Evolutionary conservation across 1,140 invertebrate species (phyloP).

Genomic region (Gryon sp.): DNA sequence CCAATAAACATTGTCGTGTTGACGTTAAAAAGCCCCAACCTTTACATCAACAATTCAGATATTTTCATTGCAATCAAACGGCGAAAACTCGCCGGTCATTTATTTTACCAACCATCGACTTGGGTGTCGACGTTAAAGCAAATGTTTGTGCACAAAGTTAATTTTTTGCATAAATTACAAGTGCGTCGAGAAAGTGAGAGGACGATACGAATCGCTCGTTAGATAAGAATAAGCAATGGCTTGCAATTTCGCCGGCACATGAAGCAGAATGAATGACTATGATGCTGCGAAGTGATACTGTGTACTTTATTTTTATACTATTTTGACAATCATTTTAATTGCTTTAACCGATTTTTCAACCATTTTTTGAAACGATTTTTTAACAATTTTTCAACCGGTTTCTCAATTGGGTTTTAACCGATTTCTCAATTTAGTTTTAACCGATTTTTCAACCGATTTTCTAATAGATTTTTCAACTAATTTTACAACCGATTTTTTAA

Average conservation of each 20-base stretch:
- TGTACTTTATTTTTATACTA: not conserved
- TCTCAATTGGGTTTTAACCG: too few species aligned
- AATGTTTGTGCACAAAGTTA: conserved; percentile 31
- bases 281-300: conserved; percentile 7
- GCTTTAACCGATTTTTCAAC: too few species aligned
- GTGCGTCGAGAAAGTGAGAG: conserved; percentile 59
- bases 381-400: too few species aligned
- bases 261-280: conserved; percentile 10
- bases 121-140: conserved; percentile 20
- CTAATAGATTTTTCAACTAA: too few species aligned
- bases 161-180: conserved; percentile 21
- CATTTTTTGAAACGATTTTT: too few species aligned
- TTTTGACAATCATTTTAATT: too few species aligned
- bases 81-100: conserved; percentile 14
- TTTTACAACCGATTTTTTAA: too few species aligned
- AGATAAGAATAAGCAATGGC: conserved; percentile 33
- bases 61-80: conserved; percentile 4
- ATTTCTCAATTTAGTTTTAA: too few species aligned
- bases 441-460: too few species aligned
- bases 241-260: conserved; percentile 22
- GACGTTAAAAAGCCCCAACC: not conserved
- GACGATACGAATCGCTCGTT: conserved; percentile 25
- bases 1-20: too few species aligned
- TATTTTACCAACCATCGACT: conserved; percentile 30
- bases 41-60: conserved; percentile 7